These are phyloP conservation scores for Petaurus breviceps DNA, from an alignment of 2,113 vertebrate species.

Conservation along the genomic window DNA sequence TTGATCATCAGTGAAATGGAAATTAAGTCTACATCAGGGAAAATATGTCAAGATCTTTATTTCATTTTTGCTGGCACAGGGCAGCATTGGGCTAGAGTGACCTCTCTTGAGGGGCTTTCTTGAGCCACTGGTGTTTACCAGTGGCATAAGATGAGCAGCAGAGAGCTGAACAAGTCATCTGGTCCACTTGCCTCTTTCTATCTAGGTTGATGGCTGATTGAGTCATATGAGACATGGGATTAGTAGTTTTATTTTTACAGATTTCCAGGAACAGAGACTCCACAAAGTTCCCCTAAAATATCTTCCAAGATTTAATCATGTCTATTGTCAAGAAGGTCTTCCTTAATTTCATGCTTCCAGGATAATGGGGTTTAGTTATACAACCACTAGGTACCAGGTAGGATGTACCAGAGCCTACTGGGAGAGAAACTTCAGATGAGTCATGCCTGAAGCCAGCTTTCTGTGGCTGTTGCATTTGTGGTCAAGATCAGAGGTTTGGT, in stretches of 20 bases:
- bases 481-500: background rate
- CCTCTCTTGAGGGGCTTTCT: background rate
- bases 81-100: accelerated
- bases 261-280: background rate
- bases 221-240: accelerated
- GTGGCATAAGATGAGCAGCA: background rate
- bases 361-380: background rate
- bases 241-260: accelerated
- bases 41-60: background rate
- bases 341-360: background rate
- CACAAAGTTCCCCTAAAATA: background rate
- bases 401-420: background rate
- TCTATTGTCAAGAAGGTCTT: background rate
- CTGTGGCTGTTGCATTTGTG: no score
- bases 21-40: background rate
- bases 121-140: background rate
- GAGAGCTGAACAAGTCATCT: background rate
- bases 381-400: background rate
- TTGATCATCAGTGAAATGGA: background rate
- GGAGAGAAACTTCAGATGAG: background rate
- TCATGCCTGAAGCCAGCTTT: background rate
- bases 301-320: accelerated
- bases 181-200: background rate
- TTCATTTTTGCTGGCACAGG: background rate
- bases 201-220: background rate